phyloP scores from a whole-genome alignment of 2,797 vertebrate species.

The Alosa sapidissima region DNA sequence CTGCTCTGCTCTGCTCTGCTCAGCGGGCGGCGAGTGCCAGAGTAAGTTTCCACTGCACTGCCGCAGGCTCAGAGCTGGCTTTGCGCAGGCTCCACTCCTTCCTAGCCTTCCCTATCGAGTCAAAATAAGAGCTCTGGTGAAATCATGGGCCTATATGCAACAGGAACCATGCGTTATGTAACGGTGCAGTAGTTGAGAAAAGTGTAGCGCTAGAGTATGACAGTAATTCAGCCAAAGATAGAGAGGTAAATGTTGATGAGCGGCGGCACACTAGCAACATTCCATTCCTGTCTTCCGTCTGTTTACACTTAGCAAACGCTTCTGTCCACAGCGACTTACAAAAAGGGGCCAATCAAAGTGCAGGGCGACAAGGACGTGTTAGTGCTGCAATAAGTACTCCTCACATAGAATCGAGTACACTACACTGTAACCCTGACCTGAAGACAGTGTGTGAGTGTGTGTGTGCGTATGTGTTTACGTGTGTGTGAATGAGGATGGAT shows the following conservation, averaged over 20 bases:
- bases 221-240: slow-evolving; percentile 41
- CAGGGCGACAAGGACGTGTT: too few relatives aligned
- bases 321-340: too few relatives aligned
- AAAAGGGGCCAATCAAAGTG: too few relatives aligned
- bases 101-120: not conserved
- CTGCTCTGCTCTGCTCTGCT: not conserved
- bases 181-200: not conserved
- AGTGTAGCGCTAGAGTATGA: not conserved
- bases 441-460: not conserved
- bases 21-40: slow-evolving; percentile 21
- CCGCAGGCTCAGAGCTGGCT: slow-evolving; percentile 17
- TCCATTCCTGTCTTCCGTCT: slow-evolving; percentile 17
- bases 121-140: not conserved
- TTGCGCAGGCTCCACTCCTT: slow-evolving; percentile 5
- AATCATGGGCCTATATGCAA: not conserved
- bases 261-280: not conserved
- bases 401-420: not conserved
- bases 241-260: not conserved
- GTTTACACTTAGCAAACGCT: not conserved
- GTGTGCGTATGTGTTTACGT: not conserved
- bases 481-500: not conserved
- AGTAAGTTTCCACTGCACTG: slow-evolving; percentile 44
- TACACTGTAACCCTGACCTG: slow-evolving; percentile 6
- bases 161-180: not conserved
- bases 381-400: too few relatives aligned